These are phyloP conservation scores for Cossypha dichroa DNA, from an alignment of 2,797 vertebrate species.

Conservation along the genomic window DNA sequence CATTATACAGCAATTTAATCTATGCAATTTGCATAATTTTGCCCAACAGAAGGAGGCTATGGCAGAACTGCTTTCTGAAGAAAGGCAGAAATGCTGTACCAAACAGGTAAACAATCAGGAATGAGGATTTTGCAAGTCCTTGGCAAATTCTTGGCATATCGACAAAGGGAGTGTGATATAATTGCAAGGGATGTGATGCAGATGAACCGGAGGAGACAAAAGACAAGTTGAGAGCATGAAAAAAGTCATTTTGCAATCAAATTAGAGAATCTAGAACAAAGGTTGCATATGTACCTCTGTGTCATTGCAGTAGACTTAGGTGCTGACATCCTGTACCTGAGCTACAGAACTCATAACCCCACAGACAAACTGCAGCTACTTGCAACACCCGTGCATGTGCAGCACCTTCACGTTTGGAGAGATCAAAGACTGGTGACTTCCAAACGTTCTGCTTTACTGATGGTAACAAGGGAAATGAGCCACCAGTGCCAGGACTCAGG, in stretches of 20 bases:
- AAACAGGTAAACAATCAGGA: conserved; percentile 35
- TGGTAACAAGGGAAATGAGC: background rate
- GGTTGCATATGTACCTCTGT: background rate
- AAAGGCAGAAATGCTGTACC: background rate
- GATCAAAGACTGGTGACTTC: background rate
- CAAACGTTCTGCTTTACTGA: background rate
- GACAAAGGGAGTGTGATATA: background rate
- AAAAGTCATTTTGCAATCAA: background rate
- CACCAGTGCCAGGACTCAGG: fast-evolving
- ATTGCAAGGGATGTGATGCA: background rate
- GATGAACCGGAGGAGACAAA: background rate
- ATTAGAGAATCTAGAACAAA: background rate
- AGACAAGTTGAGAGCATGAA: background rate
- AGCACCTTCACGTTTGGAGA: background rate
- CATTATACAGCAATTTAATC: conserved; percentile 60
- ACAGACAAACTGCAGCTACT: background rate
- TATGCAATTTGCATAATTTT: conserved; percentile 61
- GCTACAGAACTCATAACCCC: fast-evolving
- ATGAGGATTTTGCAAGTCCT: conserved; percentile 28
- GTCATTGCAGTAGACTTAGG: background rate
- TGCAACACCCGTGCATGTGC: background rate
- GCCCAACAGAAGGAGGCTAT: conserved; percentile 1
- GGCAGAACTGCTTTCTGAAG: background rate
- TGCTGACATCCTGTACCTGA: background rate
- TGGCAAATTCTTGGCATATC: background rate